Evolutionary conservation across 2,113 vertebrate genomes (phyloP).

Genomic region (Equus przewalskii): DNA sequence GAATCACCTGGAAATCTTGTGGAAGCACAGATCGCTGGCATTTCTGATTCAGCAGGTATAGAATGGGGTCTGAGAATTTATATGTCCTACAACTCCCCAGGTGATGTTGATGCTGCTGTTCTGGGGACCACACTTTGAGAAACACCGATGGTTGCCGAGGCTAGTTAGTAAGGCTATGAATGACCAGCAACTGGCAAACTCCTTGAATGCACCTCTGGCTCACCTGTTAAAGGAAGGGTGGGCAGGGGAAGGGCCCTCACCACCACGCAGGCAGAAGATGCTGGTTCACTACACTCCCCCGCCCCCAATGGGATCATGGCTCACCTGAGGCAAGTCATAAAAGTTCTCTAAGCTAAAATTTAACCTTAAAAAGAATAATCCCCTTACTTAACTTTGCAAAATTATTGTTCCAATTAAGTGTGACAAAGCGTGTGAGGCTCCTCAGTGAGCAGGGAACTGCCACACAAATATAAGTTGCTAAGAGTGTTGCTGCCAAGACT

Average conservation of each 20-base stretch:
- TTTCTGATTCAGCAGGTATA: not conserved
- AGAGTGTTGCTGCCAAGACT: not conserved
- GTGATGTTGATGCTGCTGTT: not conserved
- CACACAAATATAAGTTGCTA: not conserved
- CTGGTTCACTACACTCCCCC: not conserved
- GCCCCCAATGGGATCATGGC: not conserved
- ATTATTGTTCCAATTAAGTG: slow-evolving; percentile 7
- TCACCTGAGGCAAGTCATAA: not conserved
- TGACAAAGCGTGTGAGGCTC: not conserved
- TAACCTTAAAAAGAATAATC: slow-evolving; percentile 27
- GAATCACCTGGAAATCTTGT: not conserved
- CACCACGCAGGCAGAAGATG: not conserved
- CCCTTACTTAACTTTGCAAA: not conserved
- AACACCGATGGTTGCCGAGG: not conserved
- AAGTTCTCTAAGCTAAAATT: not conserved
- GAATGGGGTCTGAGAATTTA: not conserved
- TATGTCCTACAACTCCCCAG: not conserved
- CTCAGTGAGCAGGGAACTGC: not conserved
- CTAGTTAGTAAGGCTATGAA: not conserved
- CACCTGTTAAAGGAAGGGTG: not conserved
- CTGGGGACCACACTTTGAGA: not conserved
- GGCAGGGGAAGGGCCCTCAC: not conserved
- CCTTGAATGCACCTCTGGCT: not conserved
- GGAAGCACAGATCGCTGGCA: not conserved
- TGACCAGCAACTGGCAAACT: not conserved